Percentiles rank a stretch among this genome's conserved stretches.
Conservation (phyloP, 1,140 invertebrate species). For the Drosophila mayri region DNA sequence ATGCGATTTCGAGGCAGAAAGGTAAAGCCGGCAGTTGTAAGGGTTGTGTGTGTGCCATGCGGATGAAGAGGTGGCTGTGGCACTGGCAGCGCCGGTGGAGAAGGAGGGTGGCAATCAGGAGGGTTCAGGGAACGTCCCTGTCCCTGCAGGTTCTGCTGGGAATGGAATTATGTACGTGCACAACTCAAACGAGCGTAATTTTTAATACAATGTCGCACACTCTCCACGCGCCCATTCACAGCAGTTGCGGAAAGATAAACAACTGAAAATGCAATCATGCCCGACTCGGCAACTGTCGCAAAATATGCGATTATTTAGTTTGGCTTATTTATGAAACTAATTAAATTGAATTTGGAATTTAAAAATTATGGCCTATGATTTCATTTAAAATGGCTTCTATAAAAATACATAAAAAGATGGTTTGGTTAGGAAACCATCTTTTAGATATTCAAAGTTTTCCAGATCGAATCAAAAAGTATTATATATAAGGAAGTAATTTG, state of each 20-base stretch:
- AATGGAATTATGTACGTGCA: slow-evolving; percentile 48
- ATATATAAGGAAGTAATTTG: neutral
- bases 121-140: slow-evolving; percentile 30
- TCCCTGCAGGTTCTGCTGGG: slow-evolving; percentile 34
- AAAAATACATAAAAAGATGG: no score
- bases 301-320: slow-evolving; percentile 25
- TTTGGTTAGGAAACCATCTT: no score
- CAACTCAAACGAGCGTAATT: slow-evolving; percentile 39
- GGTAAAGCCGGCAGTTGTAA: slow-evolving; percentile 61
- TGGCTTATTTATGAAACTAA: slow-evolving; percentile 5
- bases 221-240: slow-evolving; percentile 40
- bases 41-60: slow-evolving; percentile 51
- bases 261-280: slow-evolving; percentile 32
- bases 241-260: slow-evolving; percentile 48
- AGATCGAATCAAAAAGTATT: neutral
- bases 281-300: slow-evolving; percentile 27
- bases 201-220: slow-evolving; percentile 51
- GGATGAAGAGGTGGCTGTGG: slow-evolving; percentile 20
- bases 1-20: slow-evolving; percentile 60
- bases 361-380: no score
- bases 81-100: slow-evolving; percentile 5
- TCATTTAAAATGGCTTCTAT: neutral
- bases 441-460: no score
- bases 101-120: slow-evolving; percentile 21
- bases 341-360: slow-evolving; percentile 1